Conservation (phyloP, 2,888 invertebrate genomes). For the Drosophila fungiperda region DNA sequence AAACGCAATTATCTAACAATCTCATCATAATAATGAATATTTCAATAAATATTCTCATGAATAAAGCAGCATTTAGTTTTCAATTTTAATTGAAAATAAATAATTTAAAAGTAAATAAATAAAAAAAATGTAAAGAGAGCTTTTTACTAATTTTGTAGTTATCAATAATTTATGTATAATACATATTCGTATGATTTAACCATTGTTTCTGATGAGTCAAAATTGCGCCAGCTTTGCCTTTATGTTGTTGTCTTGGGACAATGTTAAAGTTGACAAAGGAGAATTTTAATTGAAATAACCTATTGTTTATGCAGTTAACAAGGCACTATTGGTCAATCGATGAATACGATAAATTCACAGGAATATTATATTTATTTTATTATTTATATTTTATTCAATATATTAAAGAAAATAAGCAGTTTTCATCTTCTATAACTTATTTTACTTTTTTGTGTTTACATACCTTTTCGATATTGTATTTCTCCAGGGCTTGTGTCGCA, state of each 20-base stretch:
- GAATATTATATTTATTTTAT: too few species aligned
- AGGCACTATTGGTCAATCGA: neutral
- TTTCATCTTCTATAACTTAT: neutral
- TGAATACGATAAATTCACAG: neutral
- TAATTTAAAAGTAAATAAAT: too few species aligned
- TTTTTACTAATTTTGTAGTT: neutral
- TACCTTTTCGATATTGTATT: conserved; percentile 99
- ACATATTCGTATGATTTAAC: neutral
- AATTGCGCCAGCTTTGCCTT: neutral
- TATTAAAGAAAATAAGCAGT: neutral
- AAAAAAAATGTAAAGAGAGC: neutral
- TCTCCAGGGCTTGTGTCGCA: conserved; percentile 99
- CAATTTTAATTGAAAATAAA: neutral
- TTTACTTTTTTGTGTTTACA: neutral
- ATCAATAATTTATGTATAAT: neutral
- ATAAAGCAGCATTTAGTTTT: neutral
- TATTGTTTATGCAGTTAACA: neutral
- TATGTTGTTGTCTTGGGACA: neutral
- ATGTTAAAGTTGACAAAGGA: neutral
- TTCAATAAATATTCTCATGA: neutral
- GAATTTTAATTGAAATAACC: neutral
- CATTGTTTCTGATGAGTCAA: neutral
- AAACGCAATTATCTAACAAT: conserved; percentile 1
- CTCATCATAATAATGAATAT: neutral
- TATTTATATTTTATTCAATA: too few species aligned